These are phyloP conservation scores for Plagodis dolabraria DNA, from an alignment of 2,888 invertebrate species.

Conservation along the genomic window DNA sequence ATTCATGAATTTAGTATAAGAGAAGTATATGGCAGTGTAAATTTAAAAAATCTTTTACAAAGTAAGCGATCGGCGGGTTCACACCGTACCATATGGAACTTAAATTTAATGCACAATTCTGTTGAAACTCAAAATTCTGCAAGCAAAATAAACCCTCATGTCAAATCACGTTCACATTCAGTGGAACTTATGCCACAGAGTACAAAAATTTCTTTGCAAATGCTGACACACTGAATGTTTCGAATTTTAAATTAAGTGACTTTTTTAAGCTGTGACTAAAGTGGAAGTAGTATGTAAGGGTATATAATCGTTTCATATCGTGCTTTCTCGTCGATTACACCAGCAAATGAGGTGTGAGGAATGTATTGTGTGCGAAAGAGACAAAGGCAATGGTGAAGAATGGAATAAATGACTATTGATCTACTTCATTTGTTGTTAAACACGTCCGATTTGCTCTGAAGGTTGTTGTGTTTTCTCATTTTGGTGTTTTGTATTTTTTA, in stretches of 20 bases:
- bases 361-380: constrained; percentile 62
- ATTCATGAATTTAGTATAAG: too few species aligned
- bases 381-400: constrained; percentile 49
- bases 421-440: constrained; percentile 40
- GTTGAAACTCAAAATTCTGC: constrained; percentile 46
- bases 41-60: constrained; percentile 2
- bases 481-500: not conserved
- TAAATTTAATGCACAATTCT: constrained; percentile 55
- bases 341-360: constrained; percentile 64
- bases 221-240: constrained; percentile 16
- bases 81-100: constrained; percentile 44
- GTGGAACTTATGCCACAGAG: constrained; percentile 36
- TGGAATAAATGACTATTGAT: constrained; percentile 48
- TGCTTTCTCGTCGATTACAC: constrained; percentile 68
- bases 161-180: constrained; percentile 31
- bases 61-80: constrained; percentile 38
- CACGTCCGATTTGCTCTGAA: constrained; percentile 26
- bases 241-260: not conserved
- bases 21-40: too few species aligned
- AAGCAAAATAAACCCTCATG: constrained; percentile 47
- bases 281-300: constrained; percentile 38
- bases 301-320: constrained; percentile 66
- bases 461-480: constrained; percentile 2
- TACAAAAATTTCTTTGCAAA: constrained; percentile 2
- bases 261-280: constrained; percentile 38